Base-by-base conservation (phyloP, 2,113 vertebrate genomes). In the Pollimyrus isidori region DNA sequence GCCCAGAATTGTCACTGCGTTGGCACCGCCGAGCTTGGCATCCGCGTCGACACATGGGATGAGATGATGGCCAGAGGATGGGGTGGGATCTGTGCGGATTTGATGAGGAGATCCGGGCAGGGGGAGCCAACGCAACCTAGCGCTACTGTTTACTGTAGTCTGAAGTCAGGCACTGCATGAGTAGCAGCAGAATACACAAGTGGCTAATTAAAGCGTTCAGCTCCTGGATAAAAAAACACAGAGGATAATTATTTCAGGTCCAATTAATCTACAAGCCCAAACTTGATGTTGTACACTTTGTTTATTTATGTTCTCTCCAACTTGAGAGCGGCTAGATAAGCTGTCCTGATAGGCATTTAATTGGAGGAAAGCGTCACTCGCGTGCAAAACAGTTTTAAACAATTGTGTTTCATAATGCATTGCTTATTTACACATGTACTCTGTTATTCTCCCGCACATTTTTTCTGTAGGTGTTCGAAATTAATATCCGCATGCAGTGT, bases 241-340 rank as follows among this genome's bases (percentile, higher is more conserved):
- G 62, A 65, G 62, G 62, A 48, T 88, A 88, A 88, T 87, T 62
- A 58, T 58, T 87, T 87, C 30, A 42, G 52, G 19, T 62, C 87
- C 39, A 83, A 83, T 46, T 48, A 83, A 39, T 23, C 86, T 53
- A 87, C 52, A 87, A 35, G 86, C 86, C 86, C 50, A 53, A 39
- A 52, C 86, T 87, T 53, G 49, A 35, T 87, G 53, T 42, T 39
- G 86, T 87, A 58, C 30, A 62, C 50, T 87, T 58, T 53, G 26
- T 87, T 52, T 87, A 58, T 87, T 52, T 87, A 15, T 21, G 26
- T 58, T 62, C 50, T 30, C 30, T 87, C 11, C 50, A 58, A 42
- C 86, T 87, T 83, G 80, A 48, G 19, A 45, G 45, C 21, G n/a
- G 17, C 39, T 45, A 83, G 69, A 76, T 76, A 39, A 76, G 69